These are phyloP conservation scores for Macroteleia sp. DNA, from an alignment of 2,888 invertebrate species.

Conservation along the genomic window DNA sequence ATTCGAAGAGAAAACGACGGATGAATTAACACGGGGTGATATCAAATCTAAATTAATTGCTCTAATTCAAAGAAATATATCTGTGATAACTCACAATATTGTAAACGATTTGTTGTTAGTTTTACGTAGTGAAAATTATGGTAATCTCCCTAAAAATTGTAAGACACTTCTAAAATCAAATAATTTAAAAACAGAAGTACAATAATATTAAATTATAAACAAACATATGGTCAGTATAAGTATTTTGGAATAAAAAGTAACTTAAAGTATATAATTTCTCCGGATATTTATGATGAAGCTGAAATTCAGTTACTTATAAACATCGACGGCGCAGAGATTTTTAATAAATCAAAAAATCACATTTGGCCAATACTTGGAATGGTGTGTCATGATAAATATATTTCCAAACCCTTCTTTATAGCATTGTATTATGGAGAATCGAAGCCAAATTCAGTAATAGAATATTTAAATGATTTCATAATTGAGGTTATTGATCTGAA, in stretches of 20 bases:
- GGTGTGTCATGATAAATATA: slow-evolving; percentile 4
- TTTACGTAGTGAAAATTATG: background rate
- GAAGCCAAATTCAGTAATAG: slow-evolving; percentile 16
- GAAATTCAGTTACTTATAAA: background rate
- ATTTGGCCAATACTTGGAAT: slow-evolving; percentile 25
- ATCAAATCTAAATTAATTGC: slow-evolving; percentile 1
- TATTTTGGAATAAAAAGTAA: slow-evolving; percentile 26
- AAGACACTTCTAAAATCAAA: background rate
- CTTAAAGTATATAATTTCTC: slow-evolving; percentile 12
- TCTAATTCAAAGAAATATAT: background rate
- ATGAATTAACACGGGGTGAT: too few relatives aligned
- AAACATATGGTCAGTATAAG: background rate
- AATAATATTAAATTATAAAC: background rate
- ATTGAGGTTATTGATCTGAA: slow-evolving; percentile 25
- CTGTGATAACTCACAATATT: background rate
- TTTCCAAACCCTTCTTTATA: slow-evolving; percentile 32
- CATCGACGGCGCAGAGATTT: slow-evolving; percentile 15
- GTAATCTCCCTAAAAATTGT: background rate
- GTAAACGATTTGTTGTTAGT: background rate
- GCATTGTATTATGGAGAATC: slow-evolving; percentile 24
- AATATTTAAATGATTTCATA: slow-evolving; percentile 26
- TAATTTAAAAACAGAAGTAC: background rate
- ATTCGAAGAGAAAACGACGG: too few relatives aligned
- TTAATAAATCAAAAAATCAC: slow-evolving; percentile 25
- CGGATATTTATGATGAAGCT: slow-evolving; percentile 20